Evolutionary conservation across 2,888 invertebrate species (phyloP).

Genomic region (Listrodromus nycthemerus): DNA sequence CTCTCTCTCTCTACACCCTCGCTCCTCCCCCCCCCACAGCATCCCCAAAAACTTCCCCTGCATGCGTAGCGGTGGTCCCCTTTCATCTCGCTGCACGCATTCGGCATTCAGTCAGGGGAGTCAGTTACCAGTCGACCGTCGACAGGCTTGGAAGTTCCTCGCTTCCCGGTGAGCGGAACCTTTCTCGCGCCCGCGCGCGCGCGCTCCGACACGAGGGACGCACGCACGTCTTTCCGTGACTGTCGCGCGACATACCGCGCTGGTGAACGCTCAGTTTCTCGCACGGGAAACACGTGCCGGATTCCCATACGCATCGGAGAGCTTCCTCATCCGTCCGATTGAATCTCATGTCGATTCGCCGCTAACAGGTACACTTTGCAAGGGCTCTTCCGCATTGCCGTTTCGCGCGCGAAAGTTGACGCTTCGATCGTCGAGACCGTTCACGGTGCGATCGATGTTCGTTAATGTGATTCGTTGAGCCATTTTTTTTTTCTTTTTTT

Average conservation of each 20-base stretch:
- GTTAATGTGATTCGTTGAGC: no score
- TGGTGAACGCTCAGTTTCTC: neutral
- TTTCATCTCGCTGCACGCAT: slow-evolving; percentile 82
- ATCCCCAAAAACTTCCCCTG: slow-evolving; percentile 83
- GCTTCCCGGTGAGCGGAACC: slow-evolving; percentile 49
- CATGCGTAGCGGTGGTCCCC: slow-evolving; percentile 82
- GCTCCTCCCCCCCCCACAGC: slow-evolving; percentile 71
- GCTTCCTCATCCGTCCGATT: slow-evolving; percentile 27
- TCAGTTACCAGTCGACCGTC: slow-evolving; percentile 84
- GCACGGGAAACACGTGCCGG: slow-evolving; percentile 27
- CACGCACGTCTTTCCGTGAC: slow-evolving; percentile 21
- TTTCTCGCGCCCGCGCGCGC: slow-evolving; percentile 39
- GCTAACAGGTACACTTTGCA: slow-evolving; percentile 31
- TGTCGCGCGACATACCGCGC: slow-evolving; percentile 11
- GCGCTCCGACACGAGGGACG: slow-evolving; percentile 20
- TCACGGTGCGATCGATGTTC: no score
- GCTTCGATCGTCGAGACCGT: no score
- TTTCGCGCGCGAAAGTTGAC: no score
- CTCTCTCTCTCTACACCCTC: slow-evolving; percentile 79
- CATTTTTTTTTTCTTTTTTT: no score
- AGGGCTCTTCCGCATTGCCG: no score
- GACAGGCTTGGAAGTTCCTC: slow-evolving; percentile 77
- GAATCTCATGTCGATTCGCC: slow-evolving; percentile 39
- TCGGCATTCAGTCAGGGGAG: slow-evolving; percentile 82
- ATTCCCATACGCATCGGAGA: slow-evolving; percentile 12